phyloP scores from a whole-genome alignment of 2,797 vertebrate species.

The Hippoglossus hippoglossus region DNA sequence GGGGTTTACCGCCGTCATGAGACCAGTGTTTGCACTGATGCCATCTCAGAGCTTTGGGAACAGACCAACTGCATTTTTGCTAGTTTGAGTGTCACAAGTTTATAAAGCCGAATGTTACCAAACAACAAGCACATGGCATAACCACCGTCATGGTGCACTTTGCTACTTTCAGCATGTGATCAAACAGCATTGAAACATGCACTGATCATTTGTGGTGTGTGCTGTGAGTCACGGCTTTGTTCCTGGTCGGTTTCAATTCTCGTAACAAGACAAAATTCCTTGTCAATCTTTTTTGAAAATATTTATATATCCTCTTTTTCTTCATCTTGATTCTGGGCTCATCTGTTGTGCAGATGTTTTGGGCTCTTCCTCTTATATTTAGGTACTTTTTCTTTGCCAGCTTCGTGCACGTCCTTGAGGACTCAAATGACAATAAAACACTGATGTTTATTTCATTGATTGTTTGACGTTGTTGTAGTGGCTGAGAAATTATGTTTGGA shows the following conservation, averaged over 20 bases:
- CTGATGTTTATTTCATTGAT: not conserved
- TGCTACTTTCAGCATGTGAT: constrained; percentile 28
- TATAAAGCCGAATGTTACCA: constrained; percentile 54
- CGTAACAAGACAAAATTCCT: too few species aligned
- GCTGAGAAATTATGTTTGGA: not conserved
- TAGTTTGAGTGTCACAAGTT: constrained; percentile 31
- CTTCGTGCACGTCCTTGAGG: not conserved
- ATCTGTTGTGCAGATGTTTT: not conserved
- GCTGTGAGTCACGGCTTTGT: not conserved
- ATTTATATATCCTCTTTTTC: not conserved
- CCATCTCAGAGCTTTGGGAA: constrained; percentile 10
- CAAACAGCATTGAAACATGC: constrained; percentile 31
- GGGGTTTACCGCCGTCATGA: constrained; percentile 1
- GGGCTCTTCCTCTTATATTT: not conserved
- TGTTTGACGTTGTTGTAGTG: not conserved
- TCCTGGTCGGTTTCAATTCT: not conserved
- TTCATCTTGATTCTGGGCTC: not conserved
- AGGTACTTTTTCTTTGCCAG: not conserved
- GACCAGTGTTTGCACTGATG: constrained; percentile 1
- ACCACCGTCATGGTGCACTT: constrained; percentile 26
- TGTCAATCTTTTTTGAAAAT: too few species aligned
- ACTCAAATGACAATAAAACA: not conserved
- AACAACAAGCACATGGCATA: constrained; percentile 37
- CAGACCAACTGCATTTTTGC: constrained; percentile 5
- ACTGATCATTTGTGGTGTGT: constrained; percentile 13